Evolutionary conservation across 1,140 invertebrate species (phyloP), one percentile per base, ranked within the genome.

Genomic region (Cotesia vestalis): DNA sequence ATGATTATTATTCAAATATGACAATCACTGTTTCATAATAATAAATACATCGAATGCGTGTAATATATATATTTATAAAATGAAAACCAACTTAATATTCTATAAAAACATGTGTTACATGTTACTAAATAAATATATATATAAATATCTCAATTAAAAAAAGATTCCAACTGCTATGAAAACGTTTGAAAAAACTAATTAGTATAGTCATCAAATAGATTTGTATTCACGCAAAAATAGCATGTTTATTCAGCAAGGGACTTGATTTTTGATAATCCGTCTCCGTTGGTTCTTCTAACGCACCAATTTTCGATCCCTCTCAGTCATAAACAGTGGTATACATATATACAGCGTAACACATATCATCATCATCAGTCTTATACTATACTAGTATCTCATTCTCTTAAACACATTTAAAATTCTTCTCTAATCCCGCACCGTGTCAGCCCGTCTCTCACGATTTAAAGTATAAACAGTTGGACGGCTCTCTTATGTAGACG

Each of bases 151-250:
- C 40, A 46, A 46, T 46, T 46, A 46, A 46, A 46, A 46, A 46
- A 46, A 46, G 40, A 46, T 46, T 46, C 9, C 11, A 9, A 46
- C 34, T 46, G 59, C 51, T 40, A 36, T 64, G 62, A 20, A 64
- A 64, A 46, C 80, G 40, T 46, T 82, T 79, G 77, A 72, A 78
- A 55, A 78, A 82, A 82, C 80, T 83, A 83, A 84, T 84, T 84
- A 84, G 75, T 20, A 55, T 46, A 35, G 59, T 27, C 62, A 57
- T 40, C 36, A 46, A 61, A 14, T 46, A 35, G 11, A 40, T 46
- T 67, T 27, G 51, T 73, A 57, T 60, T 51, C n/a, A 73, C 53
- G 52, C 40, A 73, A 73, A 73, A 64, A 73, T 59, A 68, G 63
- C 53, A 51, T 75, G 73, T 75, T 75, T 75, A 75, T 75, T 69